Base-by-base conservation (phyloP, 2,797 vertebrate genomes). In the Manis javanica region DNA sequence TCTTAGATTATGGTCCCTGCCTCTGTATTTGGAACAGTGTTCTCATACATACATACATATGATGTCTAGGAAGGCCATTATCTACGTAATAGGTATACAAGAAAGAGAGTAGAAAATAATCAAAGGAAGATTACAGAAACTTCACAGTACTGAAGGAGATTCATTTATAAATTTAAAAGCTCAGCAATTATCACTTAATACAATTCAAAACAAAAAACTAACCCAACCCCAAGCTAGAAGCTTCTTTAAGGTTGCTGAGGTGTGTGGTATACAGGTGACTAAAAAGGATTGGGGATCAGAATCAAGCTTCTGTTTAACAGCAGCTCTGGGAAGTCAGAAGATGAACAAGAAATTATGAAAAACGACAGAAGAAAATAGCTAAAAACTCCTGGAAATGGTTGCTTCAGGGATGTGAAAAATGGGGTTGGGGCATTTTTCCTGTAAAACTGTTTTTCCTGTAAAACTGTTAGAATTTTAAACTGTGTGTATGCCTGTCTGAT, bases 231-330 rank as follows among this genome's bases (percentile, higher is more conserved):
- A 75, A 37, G 34, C 49, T 37, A 90, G n/a, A 68, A 46, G 46
- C 10, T 46, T 46, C 46, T 46, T 10, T 46, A 46, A 46, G 46
- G 46, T 46, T 46, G 46, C 46, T 46, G 46, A 11, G 10, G 46
- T 46, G 46, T 31, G n/a, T 12, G 2, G 42, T 71, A 42, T 10
- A 66, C 16, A 84, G 71, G 63, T 68, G 46, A 72, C 66, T 29
- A 5, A 57, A 39, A 75, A 92, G 5, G 23, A 64, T 6, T 83
- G 79, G 21, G 31, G 37, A 26, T 79, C 46, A 87, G 51, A 82
- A 61, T n/a, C 24, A 71, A 7, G 15, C n/a, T 91, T 95, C 37
- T 46, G 46, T 46, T 89, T 94, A 96, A 86, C 23, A 86, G 42
- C 71, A 79, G 15, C 34, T 61, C 49, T 53, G 10, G 10, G 37